These are phyloP conservation scores for Menidia beryllina DNA, from an alignment of 2,113 vertebrate genomes.

Conservation along the genomic window DNA sequence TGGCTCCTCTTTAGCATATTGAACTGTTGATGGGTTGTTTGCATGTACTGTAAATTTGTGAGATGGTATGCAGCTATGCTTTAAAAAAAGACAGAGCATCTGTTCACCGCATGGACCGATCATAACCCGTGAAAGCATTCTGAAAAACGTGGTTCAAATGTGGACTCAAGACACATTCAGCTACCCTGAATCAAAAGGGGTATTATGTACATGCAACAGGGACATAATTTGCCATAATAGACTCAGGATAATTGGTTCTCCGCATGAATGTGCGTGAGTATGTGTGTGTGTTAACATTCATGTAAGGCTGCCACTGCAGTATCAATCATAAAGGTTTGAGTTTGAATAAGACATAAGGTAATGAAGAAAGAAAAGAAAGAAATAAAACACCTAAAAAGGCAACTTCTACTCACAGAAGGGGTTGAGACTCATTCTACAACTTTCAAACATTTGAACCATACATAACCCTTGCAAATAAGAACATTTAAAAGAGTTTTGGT, in stretches of 20 bases:
- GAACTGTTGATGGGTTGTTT: neutral
- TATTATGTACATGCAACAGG: slow-evolving; percentile 26
- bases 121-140: neutral
- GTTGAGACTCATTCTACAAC: neutral
- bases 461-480: too few relatives aligned
- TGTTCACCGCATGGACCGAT: neutral
- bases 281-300: slow-evolving; percentile 5
- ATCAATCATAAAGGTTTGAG: slow-evolving; percentile 27
- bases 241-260: slow-evolving; percentile 47
- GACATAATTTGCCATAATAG: slow-evolving; percentile 38
- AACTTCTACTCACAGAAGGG: too few relatives aligned
- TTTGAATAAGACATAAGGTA: slow-evolving; percentile 35
- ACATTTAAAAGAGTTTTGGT: too few relatives aligned
- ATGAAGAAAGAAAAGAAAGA: slow-evolving; percentile 33
- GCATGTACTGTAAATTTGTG: neutral
- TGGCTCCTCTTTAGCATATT: neutral
- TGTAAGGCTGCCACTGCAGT: neutral
- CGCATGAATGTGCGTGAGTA: slow-evolving; percentile 21
- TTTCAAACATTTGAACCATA: too few relatives aligned
- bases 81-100: neutral
- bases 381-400: slow-evolving; percentile 8
- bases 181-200: neutral
- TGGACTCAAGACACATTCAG: slow-evolving; percentile 11
- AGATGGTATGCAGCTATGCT: neutral
- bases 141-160: neutral